Conservation (phyloP, 2,113 vertebrate genomes). For the Lutjanus erythropterus region DNA sequence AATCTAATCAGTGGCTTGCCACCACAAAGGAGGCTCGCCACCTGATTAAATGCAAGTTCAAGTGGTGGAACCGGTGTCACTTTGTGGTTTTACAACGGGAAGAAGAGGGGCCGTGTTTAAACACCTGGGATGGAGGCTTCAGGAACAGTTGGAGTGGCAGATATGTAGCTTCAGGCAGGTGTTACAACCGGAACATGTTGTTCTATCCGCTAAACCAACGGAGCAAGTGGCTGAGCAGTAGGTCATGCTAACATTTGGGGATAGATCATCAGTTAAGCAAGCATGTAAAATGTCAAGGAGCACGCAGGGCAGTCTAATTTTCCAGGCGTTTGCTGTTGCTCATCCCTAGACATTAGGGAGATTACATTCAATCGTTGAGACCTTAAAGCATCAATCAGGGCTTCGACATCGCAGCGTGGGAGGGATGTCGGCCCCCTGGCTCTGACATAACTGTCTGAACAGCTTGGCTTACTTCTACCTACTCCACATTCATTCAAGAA, state of each 20-base stretch:
- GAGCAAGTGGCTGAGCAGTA: constrained; percentile 19
- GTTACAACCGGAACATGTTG: background rate
- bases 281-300: constrained; percentile 60
- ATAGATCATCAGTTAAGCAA: constrained; percentile 45
- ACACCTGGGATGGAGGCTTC: constrained; percentile 43
- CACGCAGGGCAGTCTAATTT: background rate
- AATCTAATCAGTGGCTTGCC: constrained; percentile 79
- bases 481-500: constrained; percentile 66
- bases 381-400: constrained; percentile 63
- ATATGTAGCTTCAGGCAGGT: constrained; percentile 19
- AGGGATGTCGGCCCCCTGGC: constrained; percentile 23
- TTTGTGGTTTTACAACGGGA: constrained; percentile 48
- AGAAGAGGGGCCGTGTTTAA: constrained; percentile 46
- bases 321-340: constrained; percentile 26
- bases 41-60: constrained; percentile 78
- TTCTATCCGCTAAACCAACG: background rate
- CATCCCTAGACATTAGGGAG: constrained; percentile 63
- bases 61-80: constrained; percentile 57
- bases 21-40: constrained; percentile 62
- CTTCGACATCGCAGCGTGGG: constrained; percentile 32
- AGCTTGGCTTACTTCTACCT: constrained; percentile 41
- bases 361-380: constrained; percentile 67
- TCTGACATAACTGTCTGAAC: constrained; percentile 58
- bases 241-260: constrained; percentile 28
- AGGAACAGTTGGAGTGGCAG: background rate